Base-by-base conservation (phyloP, 2,113 vertebrate species). In the Glaucomys volans region DNA sequence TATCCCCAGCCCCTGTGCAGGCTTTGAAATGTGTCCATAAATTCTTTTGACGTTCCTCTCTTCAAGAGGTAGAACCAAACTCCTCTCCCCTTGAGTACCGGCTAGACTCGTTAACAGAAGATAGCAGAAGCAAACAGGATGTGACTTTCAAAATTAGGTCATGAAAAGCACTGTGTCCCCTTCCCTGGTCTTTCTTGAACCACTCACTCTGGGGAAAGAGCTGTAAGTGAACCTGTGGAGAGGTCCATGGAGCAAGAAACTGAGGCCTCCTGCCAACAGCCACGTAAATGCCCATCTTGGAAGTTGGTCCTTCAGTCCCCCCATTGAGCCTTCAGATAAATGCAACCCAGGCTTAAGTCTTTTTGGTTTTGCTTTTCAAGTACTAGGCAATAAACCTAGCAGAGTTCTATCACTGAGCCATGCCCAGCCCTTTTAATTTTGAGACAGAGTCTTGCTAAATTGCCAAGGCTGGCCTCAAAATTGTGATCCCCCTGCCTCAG, bases 91-190 rank as follows among this genome's bases (percentile, higher is more conserved):
- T 44, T 40, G 32, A 89, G 28, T 50, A 13, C 10, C 9, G 10
- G 24, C 69, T 86, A 62, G 18, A 95, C 64, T 92, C 79, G 84
- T 89, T 24, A 91, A 82, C 0, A 95, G 69, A 79, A 79, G 26
- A 74, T 20, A 57, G 64, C 62, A 92, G 64, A 87, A 94, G 30
- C 44, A 64, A 91, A 77, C 32, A 67, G 26, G 37, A 37, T 20
- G 24, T 37, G 81, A 93, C 57, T 80, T 94, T 86, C 57, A 95
- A 90, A 91, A 79, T 47, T 47, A 87, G 80, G 54, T 93, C 71
- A 42, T 28, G 37, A 88, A 3, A 89, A 35, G 57, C 14, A 44
- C 64, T 47, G 26, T 24, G 40, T 26, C 22, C 62, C 85, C 47
- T 76, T 94, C 74, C 17, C 22, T 44, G 85, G 40, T 84, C 50